Conservation (phyloP, 37 sponge, comb jelly and placozoan genomes). For the Crambe crambe region DNA sequence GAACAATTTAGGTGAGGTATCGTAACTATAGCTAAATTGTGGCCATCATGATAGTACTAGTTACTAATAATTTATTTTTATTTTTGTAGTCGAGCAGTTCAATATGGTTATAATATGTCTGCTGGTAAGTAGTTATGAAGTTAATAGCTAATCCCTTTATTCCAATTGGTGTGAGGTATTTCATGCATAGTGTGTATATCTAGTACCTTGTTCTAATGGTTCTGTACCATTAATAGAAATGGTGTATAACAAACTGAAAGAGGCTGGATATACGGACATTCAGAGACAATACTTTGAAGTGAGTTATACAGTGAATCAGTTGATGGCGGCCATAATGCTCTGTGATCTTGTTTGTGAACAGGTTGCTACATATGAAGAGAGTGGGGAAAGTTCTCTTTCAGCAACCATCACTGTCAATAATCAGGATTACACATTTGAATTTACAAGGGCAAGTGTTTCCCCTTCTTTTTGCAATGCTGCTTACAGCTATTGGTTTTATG, state of each 20-base stretch:
- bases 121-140: slow-evolving; percentile 52
- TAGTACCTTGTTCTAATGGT: too few relatives aligned
- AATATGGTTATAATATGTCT: slow-evolving; percentile 63
- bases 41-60: not conserved
- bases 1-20: not conserved
- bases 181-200: too few relatives aligned
- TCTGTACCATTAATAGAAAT: too few relatives aligned
- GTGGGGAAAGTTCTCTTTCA: not conserved
- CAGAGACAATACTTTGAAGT: slow-evolving; percentile 19
- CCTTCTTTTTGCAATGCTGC: not conserved
- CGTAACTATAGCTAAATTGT: not conserved
- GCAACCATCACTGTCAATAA: not conserved
- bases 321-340: too few relatives aligned
- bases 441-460: not conserved
- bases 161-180: too few relatives aligned
- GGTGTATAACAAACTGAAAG: slow-evolving; percentile 14
- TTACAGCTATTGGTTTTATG: not conserved
- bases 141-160: not conserved
- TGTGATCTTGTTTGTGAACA: not conserved
- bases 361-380: slow-evolving; percentile 17
- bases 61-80: not conserved
- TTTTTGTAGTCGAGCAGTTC: slow-evolving; percentile 61
- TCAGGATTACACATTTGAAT: slow-evolving; percentile 5
- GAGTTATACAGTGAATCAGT: too few relatives aligned
- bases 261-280: slow-evolving; percentile 16